Evolutionary conservation across 92 coral and sea anemone species (phyloP).

Genomic region (Hydrozoanthus gracilis): DNA sequence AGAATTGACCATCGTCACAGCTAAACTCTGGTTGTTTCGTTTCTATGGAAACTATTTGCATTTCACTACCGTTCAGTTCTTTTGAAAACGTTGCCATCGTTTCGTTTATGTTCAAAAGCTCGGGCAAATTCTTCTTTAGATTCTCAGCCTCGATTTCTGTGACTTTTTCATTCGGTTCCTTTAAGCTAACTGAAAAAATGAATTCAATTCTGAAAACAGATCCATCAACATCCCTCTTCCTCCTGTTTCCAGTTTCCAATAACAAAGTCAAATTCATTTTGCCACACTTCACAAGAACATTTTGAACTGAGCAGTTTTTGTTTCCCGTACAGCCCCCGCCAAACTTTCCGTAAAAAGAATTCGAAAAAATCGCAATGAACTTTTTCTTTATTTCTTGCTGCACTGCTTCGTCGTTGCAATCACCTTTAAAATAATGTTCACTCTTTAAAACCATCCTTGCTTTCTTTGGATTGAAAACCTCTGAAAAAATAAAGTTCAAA

Average conservation of each 20-base stretch:
- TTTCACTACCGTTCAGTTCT: background rate
- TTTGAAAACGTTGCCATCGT: background rate
- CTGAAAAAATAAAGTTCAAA: background rate
- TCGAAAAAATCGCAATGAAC: conserved; percentile 16
- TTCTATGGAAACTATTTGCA: background rate
- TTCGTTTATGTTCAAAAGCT: background rate
- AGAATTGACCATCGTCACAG: conserved; percentile 15
- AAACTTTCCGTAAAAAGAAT: background rate
- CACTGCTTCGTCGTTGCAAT: conserved; percentile 16
- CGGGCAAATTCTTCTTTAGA: conserved; percentile 15
- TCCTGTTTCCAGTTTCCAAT: background rate
- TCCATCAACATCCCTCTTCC: background rate
- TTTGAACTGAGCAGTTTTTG: background rate
- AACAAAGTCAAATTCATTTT: conserved; percentile 4
- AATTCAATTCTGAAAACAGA: background rate
- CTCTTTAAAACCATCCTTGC: background rate
- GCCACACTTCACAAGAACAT: conserved; percentile 13
- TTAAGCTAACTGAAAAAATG: background rate
- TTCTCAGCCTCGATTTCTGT: conserved; percentile 11
- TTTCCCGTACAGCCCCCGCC: conserved; percentile 20
- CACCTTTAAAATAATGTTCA: conserved; percentile 4
- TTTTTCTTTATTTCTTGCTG: conserved; percentile 5
- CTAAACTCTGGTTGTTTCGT: background rate
- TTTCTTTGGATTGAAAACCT: conserved; percentile 1
- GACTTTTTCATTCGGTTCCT: conserved; percentile 6